phyloP scores from a whole-genome alignment of 2,888 invertebrate genomes.

The Mythimna ferrago region DNA sequence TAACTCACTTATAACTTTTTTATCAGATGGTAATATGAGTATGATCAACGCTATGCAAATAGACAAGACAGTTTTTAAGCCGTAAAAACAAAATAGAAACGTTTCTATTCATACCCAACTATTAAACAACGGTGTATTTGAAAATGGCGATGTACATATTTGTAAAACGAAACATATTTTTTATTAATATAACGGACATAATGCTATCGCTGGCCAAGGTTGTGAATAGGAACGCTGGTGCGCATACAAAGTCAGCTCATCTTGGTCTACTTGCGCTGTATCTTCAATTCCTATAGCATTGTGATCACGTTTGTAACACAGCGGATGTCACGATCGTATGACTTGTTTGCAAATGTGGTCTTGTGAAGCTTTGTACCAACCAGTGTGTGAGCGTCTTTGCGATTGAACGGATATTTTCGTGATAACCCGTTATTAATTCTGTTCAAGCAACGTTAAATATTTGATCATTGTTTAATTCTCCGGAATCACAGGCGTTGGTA shows the following conservation, averaged over 20 bases:
- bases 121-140: constrained; percentile 76
- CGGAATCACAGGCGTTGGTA: neutral
- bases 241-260: constrained; percentile 78
- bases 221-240: constrained; percentile 72
- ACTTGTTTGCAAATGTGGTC: constrained; percentile 81
- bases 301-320: constrained; percentile 82
- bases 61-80: constrained; percentile 10
- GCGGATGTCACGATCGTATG: constrained; percentile 87
- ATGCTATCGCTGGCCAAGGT: constrained; percentile 78
- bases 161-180: constrained; percentile 73
- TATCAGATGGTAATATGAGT: neutral
- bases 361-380: constrained; percentile 71
- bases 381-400: constrained; percentile 81
- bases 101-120: constrained; percentile 32
- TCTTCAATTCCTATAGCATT: constrained; percentile 73
- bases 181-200: constrained; percentile 80
- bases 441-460: constrained; percentile 35
- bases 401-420: constrained; percentile 78
- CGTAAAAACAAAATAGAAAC: constrained; percentile 16
- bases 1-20: neutral
- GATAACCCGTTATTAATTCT: constrained; percentile 45
- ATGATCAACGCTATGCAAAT: neutral
- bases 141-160: constrained; percentile 72
- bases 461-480: constrained; percentile 41
- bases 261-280: constrained; percentile 74